These are phyloP conservation scores for Amazona vittata DNA, from an alignment of 2,113 vertebrate genomes.

Conservation along the genomic window DNA sequence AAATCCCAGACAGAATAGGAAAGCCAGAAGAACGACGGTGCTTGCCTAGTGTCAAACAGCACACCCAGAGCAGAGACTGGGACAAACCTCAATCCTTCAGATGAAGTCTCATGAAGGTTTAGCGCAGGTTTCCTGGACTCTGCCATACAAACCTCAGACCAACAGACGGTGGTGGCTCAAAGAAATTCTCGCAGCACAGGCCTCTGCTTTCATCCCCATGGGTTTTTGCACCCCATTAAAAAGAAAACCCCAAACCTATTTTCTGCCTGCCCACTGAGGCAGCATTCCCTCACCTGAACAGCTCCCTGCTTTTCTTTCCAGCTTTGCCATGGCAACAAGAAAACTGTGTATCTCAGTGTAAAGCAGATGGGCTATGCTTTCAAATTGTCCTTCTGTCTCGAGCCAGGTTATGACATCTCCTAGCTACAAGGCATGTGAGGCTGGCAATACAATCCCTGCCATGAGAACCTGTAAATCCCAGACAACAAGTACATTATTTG, in stretches of 20 bases:
- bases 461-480: neutral
- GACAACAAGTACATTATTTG: accelerated
- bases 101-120: neutral
- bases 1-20: neutral
- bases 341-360: neutral
- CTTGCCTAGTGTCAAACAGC: neutral
- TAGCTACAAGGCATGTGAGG: neutral
- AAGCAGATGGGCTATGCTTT: neutral
- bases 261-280: neutral
- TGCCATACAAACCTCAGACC: neutral
- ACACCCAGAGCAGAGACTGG: neutral
- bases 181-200: neutral
- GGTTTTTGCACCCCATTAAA: neutral
- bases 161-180: neutral
- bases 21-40: accelerated
- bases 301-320: neutral
- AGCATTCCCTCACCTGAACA: neutral
- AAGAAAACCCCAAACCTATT: neutral
- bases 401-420: neutral
- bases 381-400: neutral
- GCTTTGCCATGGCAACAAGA: constrained; percentile 57
- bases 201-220: neutral
- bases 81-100: neutral
- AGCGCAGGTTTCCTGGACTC: neutral
- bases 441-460: accelerated